Conservation (phyloP, 2,797 vertebrate genomes). For the Hyperoplus immaculatus region DNA sequence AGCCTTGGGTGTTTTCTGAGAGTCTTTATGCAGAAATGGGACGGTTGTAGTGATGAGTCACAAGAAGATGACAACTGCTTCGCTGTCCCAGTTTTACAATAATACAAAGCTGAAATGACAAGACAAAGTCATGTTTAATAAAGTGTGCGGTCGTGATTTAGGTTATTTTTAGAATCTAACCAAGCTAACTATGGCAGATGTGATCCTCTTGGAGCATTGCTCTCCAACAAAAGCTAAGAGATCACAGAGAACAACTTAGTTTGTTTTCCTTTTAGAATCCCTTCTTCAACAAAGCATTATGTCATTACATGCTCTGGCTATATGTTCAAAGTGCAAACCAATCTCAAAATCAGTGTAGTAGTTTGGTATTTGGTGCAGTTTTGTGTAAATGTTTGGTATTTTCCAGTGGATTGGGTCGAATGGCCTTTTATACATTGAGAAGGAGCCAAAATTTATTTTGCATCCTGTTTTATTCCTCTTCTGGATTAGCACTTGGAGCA, state of each 20-base stretch:
- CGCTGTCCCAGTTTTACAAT: slow-evolving; percentile 51
- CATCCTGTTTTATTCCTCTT: slow-evolving; percentile 19
- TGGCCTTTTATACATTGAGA: slow-evolving; percentile 17
- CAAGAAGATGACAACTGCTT: slow-evolving; percentile 44
- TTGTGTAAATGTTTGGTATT: slow-evolving; percentile 41
- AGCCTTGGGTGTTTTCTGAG: slow-evolving; percentile 24
- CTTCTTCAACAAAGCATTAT: neutral
- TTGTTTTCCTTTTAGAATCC: slow-evolving; percentile 4
- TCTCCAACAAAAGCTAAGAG: slow-evolving; percentile 6
- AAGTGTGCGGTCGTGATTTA: slow-evolving; percentile 17
- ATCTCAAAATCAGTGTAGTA: slow-evolving; percentile 19
- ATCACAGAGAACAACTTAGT: neutral
- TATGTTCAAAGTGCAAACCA: neutral
- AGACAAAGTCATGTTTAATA: slow-evolving; percentile 37
- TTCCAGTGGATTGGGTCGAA: slow-evolving; percentile 30
- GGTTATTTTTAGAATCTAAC: slow-evolving; percentile 37
- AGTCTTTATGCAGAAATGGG: slow-evolving; percentile 45
- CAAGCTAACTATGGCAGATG: neutral
- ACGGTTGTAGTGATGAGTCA: slow-evolving; percentile 59
- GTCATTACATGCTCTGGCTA: neutral
- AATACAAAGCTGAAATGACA: slow-evolving; percentile 31
- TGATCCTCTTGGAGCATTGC: neutral
- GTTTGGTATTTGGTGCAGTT: slow-evolving; percentile 32
- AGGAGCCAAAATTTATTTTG: slow-evolving; percentile 6
- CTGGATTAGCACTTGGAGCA: slow-evolving; percentile 3